phyloP scores from a whole-genome alignment of 2,113 vertebrate species.

The Catharus minimus region DNA sequence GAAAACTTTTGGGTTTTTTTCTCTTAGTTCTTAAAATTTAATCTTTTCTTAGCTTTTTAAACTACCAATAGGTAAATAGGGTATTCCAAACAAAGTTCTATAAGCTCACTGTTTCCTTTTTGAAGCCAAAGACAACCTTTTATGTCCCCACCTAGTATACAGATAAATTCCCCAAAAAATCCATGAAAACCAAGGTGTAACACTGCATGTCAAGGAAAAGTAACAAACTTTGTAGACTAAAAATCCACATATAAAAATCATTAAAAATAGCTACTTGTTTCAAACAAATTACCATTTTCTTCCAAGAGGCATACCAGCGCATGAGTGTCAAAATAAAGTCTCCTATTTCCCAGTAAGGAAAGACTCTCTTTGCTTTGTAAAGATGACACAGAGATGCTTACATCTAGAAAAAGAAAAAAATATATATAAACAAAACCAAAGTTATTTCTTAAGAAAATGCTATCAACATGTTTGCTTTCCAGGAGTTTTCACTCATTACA shows the following conservation, averaged over 20 bases:
- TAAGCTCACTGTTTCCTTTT: not conserved
- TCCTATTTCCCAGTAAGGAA: slow-evolving; percentile 71
- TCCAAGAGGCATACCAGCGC: slow-evolving; percentile 89
- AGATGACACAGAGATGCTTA: slow-evolving; percentile 65
- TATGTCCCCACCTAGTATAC: not conserved
- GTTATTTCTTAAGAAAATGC: not conserved
- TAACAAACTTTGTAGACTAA: not conserved
- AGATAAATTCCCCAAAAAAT: not conserved
- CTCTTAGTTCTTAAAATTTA: not conserved
- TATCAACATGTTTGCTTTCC: not conserved
- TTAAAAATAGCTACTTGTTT: not conserved
- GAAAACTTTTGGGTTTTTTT: not conserved
- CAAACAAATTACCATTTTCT: slow-evolving; percentile 80
- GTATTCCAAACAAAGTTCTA: not conserved
- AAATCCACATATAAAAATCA: fast-evolving
- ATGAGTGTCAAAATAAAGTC: slow-evolving; percentile 90
- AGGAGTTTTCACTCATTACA: not conserved
- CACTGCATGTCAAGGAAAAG: not conserved
- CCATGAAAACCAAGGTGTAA: not conserved
- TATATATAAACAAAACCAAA: not conserved
- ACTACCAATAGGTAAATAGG: not conserved
- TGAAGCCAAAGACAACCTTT: not conserved
- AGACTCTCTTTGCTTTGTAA: slow-evolving; percentile 69
- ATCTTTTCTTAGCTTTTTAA: not conserved
- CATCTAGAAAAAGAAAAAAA: slow-evolving; percentile 58